Percentiles rank a stretch among this genome's conserved stretches.
Evolutionary conservation across 2,113 vertebrate genomes (phyloP).

Genomic region (Psilopsiagon aymara): DNA sequence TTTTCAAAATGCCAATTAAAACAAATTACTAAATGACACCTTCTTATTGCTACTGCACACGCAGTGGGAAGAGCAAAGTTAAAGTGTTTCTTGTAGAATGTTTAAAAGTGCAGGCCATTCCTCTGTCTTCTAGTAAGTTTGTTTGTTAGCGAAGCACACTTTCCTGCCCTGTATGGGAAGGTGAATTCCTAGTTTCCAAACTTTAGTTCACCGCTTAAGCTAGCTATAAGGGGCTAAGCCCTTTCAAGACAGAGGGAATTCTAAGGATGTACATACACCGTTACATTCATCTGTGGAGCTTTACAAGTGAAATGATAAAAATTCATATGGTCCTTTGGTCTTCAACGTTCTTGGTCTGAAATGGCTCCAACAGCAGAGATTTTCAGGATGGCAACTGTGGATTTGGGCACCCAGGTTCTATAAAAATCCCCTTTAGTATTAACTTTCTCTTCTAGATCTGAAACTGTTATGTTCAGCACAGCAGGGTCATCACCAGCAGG

Average conservation of each 20-base stretch:
- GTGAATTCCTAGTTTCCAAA: background rate
- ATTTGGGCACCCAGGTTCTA: background rate
- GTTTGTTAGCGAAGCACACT: background rate
- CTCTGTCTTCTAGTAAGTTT: background rate
- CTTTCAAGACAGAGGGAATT: background rate
- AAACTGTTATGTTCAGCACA: background rate
- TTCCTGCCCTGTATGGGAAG: fast-evolving
- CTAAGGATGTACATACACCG: background rate
- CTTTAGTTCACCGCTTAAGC: background rate
- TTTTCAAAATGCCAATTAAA: background rate
- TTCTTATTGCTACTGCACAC: background rate
- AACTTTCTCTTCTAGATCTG: background rate
- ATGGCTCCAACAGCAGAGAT: background rate
- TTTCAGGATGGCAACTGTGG: background rate
- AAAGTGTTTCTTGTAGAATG: background rate
- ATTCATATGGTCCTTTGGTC: background rate
- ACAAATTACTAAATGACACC: background rate
- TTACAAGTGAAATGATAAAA: background rate
- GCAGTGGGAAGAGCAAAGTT: background rate
- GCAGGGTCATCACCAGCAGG: background rate
- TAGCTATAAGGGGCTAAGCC: background rate
- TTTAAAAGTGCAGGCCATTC: background rate
- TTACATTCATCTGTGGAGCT: background rate
- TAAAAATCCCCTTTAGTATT: background rate
- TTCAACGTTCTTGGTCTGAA: background rate